Percentiles rank a stretch among this genome's conserved stretches.
phyloP scores from a whole-genome alignment of 2,888 invertebrate genomes.

The Tyria jacobaeae region DNA sequence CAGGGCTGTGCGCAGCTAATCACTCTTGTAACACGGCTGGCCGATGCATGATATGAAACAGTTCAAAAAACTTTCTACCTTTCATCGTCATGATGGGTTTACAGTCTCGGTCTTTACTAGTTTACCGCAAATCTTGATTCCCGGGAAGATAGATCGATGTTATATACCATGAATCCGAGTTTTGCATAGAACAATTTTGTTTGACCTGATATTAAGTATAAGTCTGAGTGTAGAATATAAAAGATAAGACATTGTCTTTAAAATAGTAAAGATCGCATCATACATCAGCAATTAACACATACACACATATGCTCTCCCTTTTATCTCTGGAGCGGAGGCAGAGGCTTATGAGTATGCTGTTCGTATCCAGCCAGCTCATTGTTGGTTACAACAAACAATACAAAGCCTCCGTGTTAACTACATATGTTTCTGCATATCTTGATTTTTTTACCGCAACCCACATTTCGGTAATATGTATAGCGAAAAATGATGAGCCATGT shows the following conservation, averaged over 20 bases:
- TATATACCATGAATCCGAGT: neutral
- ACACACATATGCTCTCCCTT: no score
- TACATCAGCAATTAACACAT: no score
- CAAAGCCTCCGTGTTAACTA: conserved; percentile 75
- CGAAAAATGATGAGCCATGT: conserved; percentile 57
- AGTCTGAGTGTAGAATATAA: neutral
- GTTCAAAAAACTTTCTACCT: conserved; percentile 9
- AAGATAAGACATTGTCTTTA: neutral
- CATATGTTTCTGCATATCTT: conserved; percentile 63
- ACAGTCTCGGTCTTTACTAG: neutral
- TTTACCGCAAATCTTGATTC: neutral
- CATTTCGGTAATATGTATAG: conserved; percentile 54
- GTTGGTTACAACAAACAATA: conserved; percentile 83
- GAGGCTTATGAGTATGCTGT: no score
- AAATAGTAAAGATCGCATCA: no score
- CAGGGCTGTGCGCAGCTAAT: conserved; percentile 81
- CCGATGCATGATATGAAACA: conserved; percentile 5
- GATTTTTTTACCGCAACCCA: conserved; percentile 54
- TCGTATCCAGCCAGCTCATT: conserved; percentile 62
- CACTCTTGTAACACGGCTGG: conserved; percentile 71
- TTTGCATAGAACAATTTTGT: no score
- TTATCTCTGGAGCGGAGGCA: no score
- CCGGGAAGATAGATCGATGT: neutral
- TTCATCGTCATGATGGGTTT: neutral
- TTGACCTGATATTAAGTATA: no score